Evolutionary conservation across 2,888 invertebrate genomes (phyloP).

Genomic region (Ceraclea dissimilis): DNA sequence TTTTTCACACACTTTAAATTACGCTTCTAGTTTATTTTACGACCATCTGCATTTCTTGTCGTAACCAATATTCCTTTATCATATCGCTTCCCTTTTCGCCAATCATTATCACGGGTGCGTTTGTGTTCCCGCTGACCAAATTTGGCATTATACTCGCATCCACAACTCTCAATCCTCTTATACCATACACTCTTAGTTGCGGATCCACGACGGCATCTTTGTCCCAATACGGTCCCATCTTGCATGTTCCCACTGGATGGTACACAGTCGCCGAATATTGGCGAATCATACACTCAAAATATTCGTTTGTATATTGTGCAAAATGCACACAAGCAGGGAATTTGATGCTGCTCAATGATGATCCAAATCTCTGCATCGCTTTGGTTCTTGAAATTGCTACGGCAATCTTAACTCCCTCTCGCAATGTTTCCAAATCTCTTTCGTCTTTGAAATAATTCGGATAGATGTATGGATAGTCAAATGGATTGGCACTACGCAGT

Average conservation of each 20-base stretch:
- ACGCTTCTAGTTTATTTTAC: not conserved
- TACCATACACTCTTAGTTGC: conserved; percentile 69
- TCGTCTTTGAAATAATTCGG: conserved; percentile 85
- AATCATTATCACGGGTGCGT: conserved; percentile 83
- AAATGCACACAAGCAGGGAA: conserved; percentile 73
- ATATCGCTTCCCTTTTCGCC: conserved; percentile 84
- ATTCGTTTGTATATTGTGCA: conserved; percentile 62
- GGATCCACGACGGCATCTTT: conserved; percentile 76
- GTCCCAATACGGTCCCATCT: conserved; percentile 87
- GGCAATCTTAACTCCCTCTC: conserved; percentile 81
- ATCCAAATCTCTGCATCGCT: conserved; percentile 67
- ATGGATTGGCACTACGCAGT: conserved; percentile 74
- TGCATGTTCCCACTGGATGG: conserved; percentile 80
- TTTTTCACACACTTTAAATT: too few species aligned
- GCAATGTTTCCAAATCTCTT: conserved; percentile 67
- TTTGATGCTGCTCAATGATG: conserved; percentile 58
- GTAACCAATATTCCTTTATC: conserved; percentile 78
- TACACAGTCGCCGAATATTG: conserved; percentile 79
- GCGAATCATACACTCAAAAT: conserved; percentile 83
- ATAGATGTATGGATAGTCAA: conserved; percentile 81
- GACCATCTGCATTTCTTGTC: conserved; percentile 31
- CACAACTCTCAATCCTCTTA: conserved; percentile 70
- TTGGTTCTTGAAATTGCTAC: conserved; percentile 72
- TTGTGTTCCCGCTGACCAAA: conserved; percentile 78
- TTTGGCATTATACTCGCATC: conserved; percentile 85